Evolutionary conservation across 92 coral and sea anemone genomes (phyloP).

Genomic region (Muricea muricata): DNA sequence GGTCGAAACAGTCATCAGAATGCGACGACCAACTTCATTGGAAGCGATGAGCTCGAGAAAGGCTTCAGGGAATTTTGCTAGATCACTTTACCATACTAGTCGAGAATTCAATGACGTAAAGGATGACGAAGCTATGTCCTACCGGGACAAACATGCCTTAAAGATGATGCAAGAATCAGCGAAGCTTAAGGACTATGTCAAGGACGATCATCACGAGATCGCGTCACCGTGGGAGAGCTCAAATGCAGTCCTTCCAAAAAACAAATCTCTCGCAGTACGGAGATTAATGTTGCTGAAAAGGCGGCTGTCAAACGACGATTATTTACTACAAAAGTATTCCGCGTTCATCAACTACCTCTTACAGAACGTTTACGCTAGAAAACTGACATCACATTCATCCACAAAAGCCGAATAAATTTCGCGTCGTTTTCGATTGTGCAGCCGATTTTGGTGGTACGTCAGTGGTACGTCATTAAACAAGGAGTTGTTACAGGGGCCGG

Average conservation of each 20-base stretch:
- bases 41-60: constrained; percentile 21
- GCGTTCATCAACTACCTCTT: constrained; percentile 47
- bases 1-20: constrained; percentile 31
- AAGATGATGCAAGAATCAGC: constrained; percentile 43
- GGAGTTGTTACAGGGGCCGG: constrained; percentile 25
- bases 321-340: constrained; percentile 32
- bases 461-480: constrained; percentile 33
- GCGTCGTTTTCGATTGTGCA: constrained; percentile 46
- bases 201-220: constrained; percentile 55
- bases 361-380: constrained; percentile 23
- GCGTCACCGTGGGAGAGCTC: constrained; percentile 63
- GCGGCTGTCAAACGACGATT: constrained; percentile 26
- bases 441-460: constrained; percentile 30
- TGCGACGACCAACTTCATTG: constrained; percentile 35
- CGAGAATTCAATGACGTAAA: constrained; percentile 55
- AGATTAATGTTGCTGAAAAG: constrained; percentile 44
- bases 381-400: constrained; percentile 49
- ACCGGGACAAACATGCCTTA: constrained; percentile 56
- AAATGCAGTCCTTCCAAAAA: constrained; percentile 43
- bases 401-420: constrained; percentile 52
- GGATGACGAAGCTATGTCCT: constrained; percentile 52
- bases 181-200: background rate
- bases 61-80: constrained; percentile 51
- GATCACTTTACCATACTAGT: no score
- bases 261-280: constrained; percentile 46